phyloP scores from a whole-genome alignment of 2,797 vertebrate genomes.

The Fistularia commersonii region DNA sequence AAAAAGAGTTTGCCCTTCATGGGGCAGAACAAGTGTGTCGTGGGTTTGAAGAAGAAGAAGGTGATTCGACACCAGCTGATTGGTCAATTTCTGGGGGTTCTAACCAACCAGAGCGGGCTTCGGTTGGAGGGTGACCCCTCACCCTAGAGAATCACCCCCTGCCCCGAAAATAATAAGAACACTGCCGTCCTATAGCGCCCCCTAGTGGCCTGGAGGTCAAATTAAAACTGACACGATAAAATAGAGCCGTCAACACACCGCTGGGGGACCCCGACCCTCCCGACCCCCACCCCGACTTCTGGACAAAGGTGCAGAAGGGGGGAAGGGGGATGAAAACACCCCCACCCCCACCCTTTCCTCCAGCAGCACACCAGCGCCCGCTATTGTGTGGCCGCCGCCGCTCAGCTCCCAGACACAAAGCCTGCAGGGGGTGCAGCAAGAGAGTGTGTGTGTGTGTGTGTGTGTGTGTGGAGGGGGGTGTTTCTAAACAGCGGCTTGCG shows the following conservation, averaged over 20 bases:
- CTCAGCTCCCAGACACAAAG: constrained; percentile 15
- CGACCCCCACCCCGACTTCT: background rate
- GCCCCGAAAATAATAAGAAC: too few relatives aligned
- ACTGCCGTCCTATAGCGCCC: too few relatives aligned
- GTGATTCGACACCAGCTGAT: constrained; percentile 1
- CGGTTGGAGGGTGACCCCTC: too few relatives aligned
- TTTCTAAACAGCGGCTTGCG: constrained; percentile 4
- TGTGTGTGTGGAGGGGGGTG: too few relatives aligned
- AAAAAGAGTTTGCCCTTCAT: too few relatives aligned
- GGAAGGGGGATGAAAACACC: constrained; percentile 13
- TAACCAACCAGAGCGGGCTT: too few relatives aligned
- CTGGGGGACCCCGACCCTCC: constrained; percentile 1
- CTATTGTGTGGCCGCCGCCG: constrained; percentile 18
- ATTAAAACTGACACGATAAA: constrained; percentile 26
- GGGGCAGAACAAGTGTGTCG: constrained; percentile 14
- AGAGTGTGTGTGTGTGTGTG: too few relatives aligned
- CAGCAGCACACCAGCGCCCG: constrained; percentile 13
- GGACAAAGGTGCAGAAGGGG: constrained; percentile 26
- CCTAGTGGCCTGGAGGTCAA: too few relatives aligned
- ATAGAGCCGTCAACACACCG: constrained; percentile 4
- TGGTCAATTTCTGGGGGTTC: background rate
- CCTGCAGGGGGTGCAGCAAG: too few relatives aligned
- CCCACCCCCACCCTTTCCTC: too few relatives aligned
- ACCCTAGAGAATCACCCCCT: too few relatives aligned
- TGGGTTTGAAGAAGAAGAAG: constrained; percentile 5